These are phyloP conservation scores for Pantherophis guttatus DNA, from an alignment of 2,113 vertebrate species.

Conservation along the genomic window DNA sequence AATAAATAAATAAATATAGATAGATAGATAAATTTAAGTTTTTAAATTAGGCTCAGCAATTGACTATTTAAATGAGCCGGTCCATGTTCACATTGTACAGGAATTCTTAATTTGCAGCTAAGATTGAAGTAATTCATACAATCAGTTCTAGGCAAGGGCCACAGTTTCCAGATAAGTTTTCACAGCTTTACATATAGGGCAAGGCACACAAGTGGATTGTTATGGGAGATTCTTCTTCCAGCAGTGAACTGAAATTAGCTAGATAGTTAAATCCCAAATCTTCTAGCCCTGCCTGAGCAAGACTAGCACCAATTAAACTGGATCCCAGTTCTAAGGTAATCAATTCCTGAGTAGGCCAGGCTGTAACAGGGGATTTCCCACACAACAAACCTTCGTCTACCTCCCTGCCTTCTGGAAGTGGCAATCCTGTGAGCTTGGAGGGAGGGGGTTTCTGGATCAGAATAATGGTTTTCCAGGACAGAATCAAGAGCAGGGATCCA, in stretches of 20 bases:
- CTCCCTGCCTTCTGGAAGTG: not conserved
- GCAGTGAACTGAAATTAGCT: not conserved
- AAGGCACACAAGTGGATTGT: not conserved
- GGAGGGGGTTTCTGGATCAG: not conserved
- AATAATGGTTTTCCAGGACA: not conserved
- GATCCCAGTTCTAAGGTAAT: not conserved
- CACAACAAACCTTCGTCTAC: not conserved
- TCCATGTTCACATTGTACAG: not conserved
- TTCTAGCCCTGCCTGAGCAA: not conserved
- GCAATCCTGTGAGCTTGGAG: not conserved
- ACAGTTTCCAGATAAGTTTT: not conserved
- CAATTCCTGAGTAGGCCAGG: not conserved
- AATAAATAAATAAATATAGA: too few relatives aligned
- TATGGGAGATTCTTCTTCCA: not conserved
- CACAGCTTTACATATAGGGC: not conserved
- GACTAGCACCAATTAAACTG: not conserved
- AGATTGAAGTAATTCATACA: not conserved
- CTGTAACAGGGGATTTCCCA: not conserved
- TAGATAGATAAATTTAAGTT: not conserved
- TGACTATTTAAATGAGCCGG: not conserved
- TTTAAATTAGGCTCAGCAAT: not conserved
- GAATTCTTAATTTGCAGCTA: not conserved
- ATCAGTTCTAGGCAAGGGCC: not conserved
- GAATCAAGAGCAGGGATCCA: not conserved
- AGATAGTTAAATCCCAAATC: not conserved